These are phyloP conservation scores for Arvicanthis niloticus DNA, from an alignment of 2,113 vertebrate genomes.

Conservation along the genomic window DNA sequence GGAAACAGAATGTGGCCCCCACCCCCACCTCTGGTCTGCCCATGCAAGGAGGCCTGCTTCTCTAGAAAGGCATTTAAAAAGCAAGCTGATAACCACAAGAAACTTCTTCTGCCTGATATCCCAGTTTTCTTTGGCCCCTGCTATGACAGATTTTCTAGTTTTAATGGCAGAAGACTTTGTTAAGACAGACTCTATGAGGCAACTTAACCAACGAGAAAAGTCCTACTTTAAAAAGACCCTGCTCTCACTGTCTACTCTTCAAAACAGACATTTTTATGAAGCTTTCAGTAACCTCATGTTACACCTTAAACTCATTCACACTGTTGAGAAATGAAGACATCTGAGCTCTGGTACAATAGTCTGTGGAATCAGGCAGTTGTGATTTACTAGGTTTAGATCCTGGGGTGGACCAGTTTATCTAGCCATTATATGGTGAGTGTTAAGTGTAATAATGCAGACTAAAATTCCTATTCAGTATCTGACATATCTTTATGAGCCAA, in stretches of 20 bases:
- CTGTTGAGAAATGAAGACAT: neutral
- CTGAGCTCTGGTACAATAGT: neutral
- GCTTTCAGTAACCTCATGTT: slow-evolving; percentile 1
- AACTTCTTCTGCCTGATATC: neutral
- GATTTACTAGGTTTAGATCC: neutral
- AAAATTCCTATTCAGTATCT: neutral
- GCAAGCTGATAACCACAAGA: slow-evolving; percentile 32
- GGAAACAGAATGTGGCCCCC: neutral
- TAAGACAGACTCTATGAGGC: slow-evolving; percentile 1
- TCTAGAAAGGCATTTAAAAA: slow-evolving; percentile 39
- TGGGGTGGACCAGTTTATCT: neutral
- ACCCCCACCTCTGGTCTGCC: neutral
- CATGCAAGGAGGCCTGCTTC: neutral
- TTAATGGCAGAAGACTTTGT: neutral
- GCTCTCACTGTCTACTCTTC: slow-evolving; percentile 18
- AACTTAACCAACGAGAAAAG: slow-evolving; percentile 22
- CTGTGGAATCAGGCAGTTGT: neutral
- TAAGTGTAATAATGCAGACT: neutral
- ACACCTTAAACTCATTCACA: neutral
- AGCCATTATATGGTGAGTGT: neutral
- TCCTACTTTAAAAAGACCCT: slow-evolving; percentile 42
- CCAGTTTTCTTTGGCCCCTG: slow-evolving; percentile 43
- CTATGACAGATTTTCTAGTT: slow-evolving; percentile 43
- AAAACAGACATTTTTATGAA: slow-evolving; percentile 21
- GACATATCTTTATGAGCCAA: neutral